Percentiles rank a stretch among this genome's conserved stretches.
These are phyloP conservation scores for Mugil cephalus DNA, from an alignment of 2,113 vertebrate genomes.

Conservation along the genomic window DNA sequence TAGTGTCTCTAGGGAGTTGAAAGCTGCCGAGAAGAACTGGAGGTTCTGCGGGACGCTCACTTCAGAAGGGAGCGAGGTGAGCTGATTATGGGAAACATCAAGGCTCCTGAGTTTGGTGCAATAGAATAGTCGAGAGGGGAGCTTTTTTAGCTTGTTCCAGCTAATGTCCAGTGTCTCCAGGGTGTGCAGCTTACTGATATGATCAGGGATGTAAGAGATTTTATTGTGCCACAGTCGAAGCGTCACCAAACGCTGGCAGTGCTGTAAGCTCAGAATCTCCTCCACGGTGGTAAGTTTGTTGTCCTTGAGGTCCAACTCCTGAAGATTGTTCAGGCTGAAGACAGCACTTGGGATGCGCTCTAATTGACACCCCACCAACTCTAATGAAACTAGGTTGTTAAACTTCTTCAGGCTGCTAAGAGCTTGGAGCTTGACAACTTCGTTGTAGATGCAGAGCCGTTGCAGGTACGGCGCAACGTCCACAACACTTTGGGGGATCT, in stretches of 20 bases:
- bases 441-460: slow-evolving; percentile 86
- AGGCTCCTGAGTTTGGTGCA: slow-evolving; percentile 88
- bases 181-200: slow-evolving; percentile 86
- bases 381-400: slow-evolving; percentile 80
- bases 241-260: slow-evolving; percentile 86
- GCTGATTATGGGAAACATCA: slow-evolving; percentile 89
- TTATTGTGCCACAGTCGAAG: slow-evolving; percentile 91
- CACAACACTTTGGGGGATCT: slow-evolving; percentile 85
- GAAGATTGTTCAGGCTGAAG: slow-evolving; percentile 88
- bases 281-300: slow-evolving; percentile 90
- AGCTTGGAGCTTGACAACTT: slow-evolving; percentile 84
- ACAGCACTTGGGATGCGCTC: slow-evolving; percentile 91
- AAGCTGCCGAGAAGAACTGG: slow-evolving; percentile 85
- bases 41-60: slow-evolving; percentile 88
- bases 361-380: slow-evolving; percentile 87
- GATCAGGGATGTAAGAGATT: slow-evolving; percentile 88
- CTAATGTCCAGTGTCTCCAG: slow-evolving; percentile 88
- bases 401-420: slow-evolving; percentile 90
- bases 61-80: slow-evolving; percentile 85
- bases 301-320: slow-evolving; percentile 89
- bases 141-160: slow-evolving; percentile 87
- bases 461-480: slow-evolving; percentile 87
- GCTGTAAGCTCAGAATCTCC: slow-evolving; percentile 92
- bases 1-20: slow-evolving; percentile 87
- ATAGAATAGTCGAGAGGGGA: slow-evolving; percentile 86